Conservation (phyloP, 1,140 invertebrate species). For the Aricia agestis region DNA sequence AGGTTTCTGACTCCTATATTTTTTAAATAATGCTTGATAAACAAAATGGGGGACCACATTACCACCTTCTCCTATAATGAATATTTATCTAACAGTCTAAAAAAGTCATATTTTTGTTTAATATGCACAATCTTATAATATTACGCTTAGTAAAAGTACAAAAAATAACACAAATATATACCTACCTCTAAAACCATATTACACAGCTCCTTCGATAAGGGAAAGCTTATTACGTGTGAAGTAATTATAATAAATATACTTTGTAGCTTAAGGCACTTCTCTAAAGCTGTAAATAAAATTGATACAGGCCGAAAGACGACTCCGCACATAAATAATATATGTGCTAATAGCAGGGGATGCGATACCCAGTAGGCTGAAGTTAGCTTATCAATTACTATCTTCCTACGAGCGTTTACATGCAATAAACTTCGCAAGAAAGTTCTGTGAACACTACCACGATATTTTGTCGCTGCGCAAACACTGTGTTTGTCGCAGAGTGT, state of each 20-base stretch:
- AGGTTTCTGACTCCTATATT: too few relatives aligned
- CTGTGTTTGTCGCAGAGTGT: neutral
- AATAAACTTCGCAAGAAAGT: neutral
- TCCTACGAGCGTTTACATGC: slow-evolving; percentile 25
- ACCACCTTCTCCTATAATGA: too few relatives aligned
- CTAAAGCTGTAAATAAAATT: slow-evolving; percentile 41
- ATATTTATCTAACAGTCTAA: too few relatives aligned
- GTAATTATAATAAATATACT: slow-evolving; percentile 1
- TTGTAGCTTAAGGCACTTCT: slow-evolving; percentile 22
- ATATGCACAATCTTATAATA: too few relatives aligned
- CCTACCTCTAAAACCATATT: neutral
- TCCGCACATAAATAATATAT: slow-evolving; percentile 45
- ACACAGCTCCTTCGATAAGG: neutral
- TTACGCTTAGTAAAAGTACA: too few relatives aligned
- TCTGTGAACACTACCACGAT: neutral
- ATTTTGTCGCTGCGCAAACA: neutral
- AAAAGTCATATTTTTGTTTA: too few relatives aligned
- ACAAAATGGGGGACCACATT: too few relatives aligned
- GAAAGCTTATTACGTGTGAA: neutral
- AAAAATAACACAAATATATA: too few relatives aligned
- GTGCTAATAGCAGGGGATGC: slow-evolving; percentile 49
- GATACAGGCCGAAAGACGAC: slow-evolving; percentile 37
- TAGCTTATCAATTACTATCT: slow-evolving; percentile 46
- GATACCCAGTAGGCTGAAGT: slow-evolving; percentile 46
- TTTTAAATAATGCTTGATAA: too few relatives aligned